These are phyloP conservation scores for Bufo gargarizans DNA, from an alignment of 2,113 vertebrate species.

Conservation along the genomic window DNA sequence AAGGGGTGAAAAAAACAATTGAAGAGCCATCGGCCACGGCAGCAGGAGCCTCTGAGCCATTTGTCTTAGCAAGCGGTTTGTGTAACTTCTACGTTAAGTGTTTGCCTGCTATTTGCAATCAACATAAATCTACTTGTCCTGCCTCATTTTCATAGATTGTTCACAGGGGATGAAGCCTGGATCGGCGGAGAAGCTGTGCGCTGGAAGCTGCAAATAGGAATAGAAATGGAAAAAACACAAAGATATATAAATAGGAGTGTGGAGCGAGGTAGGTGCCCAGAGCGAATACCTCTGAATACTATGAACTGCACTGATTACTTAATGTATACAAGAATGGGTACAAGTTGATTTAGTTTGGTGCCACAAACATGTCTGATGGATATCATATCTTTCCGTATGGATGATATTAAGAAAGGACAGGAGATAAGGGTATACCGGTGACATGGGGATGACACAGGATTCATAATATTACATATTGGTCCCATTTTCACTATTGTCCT, in stretches of 20 bases:
- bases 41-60: not conserved
- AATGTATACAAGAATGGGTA: not conserved
- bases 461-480: too few species aligned
- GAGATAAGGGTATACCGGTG: too few species aligned
- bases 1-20: not conserved
- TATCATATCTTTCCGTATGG: too few species aligned
- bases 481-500: too few species aligned
- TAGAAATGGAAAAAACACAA: not conserved
- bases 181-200: not conserved
- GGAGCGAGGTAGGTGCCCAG: not conserved
- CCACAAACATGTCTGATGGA: too few species aligned
- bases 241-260: not conserved
- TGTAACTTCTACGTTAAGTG: not conserved
- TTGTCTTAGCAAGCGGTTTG: conserved; percentile 5
- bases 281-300: not conserved
- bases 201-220: not conserved
- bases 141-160: conserved; percentile 8
- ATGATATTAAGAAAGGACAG: too few species aligned
- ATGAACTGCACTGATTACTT: not conserved
- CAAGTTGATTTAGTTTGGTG: too few species aligned
- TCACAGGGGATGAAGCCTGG: not conserved
- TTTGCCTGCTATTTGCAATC: not conserved
- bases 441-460: too few species aligned
- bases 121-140: conserved; percentile 31
- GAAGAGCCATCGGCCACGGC: not conserved